Evolutionary conservation across 2,888 invertebrate species (phyloP).

Genomic region (Tenthredo scrophulariae): DNA sequence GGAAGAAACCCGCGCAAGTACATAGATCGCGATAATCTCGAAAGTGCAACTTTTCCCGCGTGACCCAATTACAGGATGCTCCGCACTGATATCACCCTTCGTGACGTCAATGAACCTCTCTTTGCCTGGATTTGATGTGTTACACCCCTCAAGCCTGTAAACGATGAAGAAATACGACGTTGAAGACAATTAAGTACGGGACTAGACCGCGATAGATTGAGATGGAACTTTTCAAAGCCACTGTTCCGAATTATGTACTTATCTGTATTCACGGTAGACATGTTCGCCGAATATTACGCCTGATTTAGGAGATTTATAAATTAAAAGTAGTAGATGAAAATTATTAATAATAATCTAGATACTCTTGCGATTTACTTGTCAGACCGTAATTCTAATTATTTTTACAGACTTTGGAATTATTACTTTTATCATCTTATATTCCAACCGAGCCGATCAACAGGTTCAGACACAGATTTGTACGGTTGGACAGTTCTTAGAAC

Average conservation of each 20-base stretch:
- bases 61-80: background rate
- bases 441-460: too few relatives aligned
- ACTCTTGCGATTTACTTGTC: background rate
- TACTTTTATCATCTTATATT: constrained; percentile 7
- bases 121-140: background rate
- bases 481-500: background rate
- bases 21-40: constrained; percentile 3
- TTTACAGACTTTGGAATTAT: background rate
- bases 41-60: background rate
- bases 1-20: background rate
- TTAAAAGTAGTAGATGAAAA: background rate
- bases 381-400: background rate
- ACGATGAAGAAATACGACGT: background rate
- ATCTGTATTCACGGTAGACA: background rate
- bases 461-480: background rate
- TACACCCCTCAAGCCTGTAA: constrained; percentile 1
- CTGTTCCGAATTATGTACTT: background rate
- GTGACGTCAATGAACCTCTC: background rate
- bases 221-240: background rate
- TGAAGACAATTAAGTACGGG: background rate
- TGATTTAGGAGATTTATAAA: background rate
- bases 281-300: background rate
- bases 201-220: background rate
- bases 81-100: background rate
- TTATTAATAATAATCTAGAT: background rate